Base-by-base conservation (phyloP, 1,140 invertebrate genomes). In the Bombus superbus region DNA sequence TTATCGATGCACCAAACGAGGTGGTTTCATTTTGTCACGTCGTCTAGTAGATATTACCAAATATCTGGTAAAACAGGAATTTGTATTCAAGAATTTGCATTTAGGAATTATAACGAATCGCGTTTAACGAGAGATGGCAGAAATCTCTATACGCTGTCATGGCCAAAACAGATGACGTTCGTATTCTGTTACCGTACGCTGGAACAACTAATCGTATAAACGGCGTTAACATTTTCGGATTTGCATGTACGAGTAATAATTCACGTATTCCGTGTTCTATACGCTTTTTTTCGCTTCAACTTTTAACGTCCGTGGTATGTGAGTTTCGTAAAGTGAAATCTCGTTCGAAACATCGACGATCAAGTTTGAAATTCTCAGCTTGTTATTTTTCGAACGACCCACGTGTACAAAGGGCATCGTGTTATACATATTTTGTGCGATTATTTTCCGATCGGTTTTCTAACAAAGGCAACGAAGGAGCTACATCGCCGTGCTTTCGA, bases 11-110 rank as follows among this genome's bases (percentile, higher is more conserved):
- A 25, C 22, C 18, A 44, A 74, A 35, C 22, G 42, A 44, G n/a
- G 44, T 22, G 32, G 44, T 53, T 74, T 64, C 64, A 69, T 53
- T 44, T 69, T 32, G 8, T n/a, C 77, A 40, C 28, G 53, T 47
- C 13, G 1, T 28, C 8, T 25, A 22, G 32, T n/a, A 47, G 44
- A 9, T 80, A 38, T 72, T 59, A 11, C 28, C 5, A 53, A 53
- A 4, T 68, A 79, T 13, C 22, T n/a, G n/a, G 3, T 42, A n/a
- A 80, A 80, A 47, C 42, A 35, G 22, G 6, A 25, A 80, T 80
- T 80, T 53, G 32, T 80, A 80, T 80, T 69, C 66, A n/a, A 13
- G 6, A 79, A 77, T 77, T 77, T 53, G 32, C 71, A 80, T 80
- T 69, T 44, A n/a, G 25, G 6, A 79, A 77, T 77, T 77, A 57